Evolutionary conservation across 2,113 vertebrate genomes (phyloP), one percentile per base, ranked within the genome.

Genomic region (Oryzias melastigma): DNA sequence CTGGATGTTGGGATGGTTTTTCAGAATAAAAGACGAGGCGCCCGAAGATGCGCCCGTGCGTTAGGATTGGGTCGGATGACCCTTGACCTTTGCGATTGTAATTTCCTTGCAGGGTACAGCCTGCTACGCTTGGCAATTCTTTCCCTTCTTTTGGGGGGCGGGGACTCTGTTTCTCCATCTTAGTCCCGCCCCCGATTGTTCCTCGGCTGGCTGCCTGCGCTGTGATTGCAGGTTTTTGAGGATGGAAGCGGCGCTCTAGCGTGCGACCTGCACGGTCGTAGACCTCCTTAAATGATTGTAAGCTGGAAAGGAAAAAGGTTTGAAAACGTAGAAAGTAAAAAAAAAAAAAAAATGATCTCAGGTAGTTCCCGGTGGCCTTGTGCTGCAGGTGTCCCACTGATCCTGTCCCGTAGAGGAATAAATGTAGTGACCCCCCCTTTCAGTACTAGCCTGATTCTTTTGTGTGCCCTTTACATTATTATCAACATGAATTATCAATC

Each of bases 261-360:
- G 67, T 70, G 65, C 68, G 59, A 74, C 18, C 19, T 58, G 83
- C 91, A 91, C 90, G 94, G 94, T 97, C 92, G 84, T 94, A 94
- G 94, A 94, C 94, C 93, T 92, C 60, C 86, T 92, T 92, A 92
- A 68, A 88, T 94, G 94, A 96, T 95, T 94, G 95, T 95, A 94
- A 93, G 91, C 89, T 0, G 14, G 17, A 59, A 35, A 47, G 51
- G 75, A 71, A 70, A 78, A 47, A 51, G 12, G 56, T 68, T 67
- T 55, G 66, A 83, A 77, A 80, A 65, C 61, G 67, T 65, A 74
- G 71, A 84, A 81, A 75, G 50, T 74, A 68, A 81, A 76, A 47
- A 67, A 58, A 14, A 46, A 18, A 12, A 10, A 42, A 43, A 43
- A 52, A 16, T 29, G 63, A 94, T 93, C 95, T 97, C 95, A 96